These are phyloP conservation scores for Petroica traversi DNA, from an alignment of 2,113 vertebrate species.

Conservation along the genomic window DNA sequence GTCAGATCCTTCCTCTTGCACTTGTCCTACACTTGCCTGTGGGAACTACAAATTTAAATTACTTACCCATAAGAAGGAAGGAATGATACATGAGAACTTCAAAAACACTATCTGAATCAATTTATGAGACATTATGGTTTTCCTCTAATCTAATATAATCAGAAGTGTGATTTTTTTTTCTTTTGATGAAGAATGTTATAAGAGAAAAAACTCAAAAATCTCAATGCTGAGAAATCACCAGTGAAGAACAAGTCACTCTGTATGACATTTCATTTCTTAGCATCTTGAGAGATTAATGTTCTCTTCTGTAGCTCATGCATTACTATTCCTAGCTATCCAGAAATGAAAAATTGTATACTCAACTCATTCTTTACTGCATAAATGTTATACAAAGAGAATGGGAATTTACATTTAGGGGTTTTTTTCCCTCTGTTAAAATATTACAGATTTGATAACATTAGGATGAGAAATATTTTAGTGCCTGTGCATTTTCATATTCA, in stretches of 20 bases:
- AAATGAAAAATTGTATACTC: conserved; percentile 70
- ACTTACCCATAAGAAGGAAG: background rate
- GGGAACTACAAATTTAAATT: background rate
- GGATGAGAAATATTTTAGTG: conserved; percentile 27
- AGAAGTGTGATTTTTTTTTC: background rate
- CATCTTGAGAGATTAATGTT: conserved; percentile 60
- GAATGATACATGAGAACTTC: background rate
- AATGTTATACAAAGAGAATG: conserved; percentile 69
- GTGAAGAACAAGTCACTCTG: conserved; percentile 33
- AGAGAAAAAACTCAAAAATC: background rate
- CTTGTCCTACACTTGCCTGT: background rate
- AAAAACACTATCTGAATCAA: background rate
- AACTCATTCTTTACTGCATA: conserved; percentile 69
- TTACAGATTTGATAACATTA: conserved; percentile 41
- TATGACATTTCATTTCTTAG: conserved; percentile 69
- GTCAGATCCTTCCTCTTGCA: background rate
- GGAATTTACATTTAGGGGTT: conserved; percentile 54
- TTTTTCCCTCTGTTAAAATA: conserved; percentile 55
- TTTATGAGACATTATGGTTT: background rate
- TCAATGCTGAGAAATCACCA: background rate
- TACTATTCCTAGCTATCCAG: conserved; percentile 43
- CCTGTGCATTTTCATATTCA: conserved; percentile 33
- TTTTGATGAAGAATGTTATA: background rate
- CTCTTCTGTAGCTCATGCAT: conserved; percentile 40
- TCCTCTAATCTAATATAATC: background rate